phyloP scores from a whole-genome alignment of 2,113 vertebrate species.

The Bambusicola thoracicus region DNA sequence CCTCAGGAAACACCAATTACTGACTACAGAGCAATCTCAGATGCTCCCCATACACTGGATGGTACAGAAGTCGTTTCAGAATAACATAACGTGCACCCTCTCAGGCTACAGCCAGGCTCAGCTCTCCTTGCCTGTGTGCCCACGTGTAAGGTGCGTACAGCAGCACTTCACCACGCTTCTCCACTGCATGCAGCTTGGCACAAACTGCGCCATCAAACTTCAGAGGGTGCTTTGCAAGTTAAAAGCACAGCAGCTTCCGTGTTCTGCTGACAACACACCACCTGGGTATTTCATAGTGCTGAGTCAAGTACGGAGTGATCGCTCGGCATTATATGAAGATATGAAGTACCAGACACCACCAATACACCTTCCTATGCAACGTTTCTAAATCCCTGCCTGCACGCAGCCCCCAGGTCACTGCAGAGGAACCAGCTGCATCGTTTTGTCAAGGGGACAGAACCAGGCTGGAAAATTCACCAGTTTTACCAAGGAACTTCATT shows the following conservation, averaged over 20 bases:
- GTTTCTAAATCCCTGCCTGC: not conserved
- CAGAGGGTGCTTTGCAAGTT: not conserved
- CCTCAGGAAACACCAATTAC: not conserved
- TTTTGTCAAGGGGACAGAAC: not conserved
- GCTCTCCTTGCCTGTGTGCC: not conserved
- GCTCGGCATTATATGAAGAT: not conserved
- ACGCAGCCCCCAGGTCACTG: not conserved
- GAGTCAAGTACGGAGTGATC: not conserved
- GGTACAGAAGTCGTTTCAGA: not conserved
- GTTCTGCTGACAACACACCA: not conserved
- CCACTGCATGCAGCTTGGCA: not conserved
- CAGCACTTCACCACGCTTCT: not conserved
- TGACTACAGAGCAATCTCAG: not conserved
- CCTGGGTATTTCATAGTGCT: not conserved
- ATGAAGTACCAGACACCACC: not conserved
- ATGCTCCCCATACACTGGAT: not conserved
- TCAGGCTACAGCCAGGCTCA: not conserved
- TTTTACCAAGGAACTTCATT: not conserved
- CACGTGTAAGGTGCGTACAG: accelerated
- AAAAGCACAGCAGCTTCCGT: not conserved
- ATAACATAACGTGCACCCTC: not conserved
- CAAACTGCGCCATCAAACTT: not conserved
- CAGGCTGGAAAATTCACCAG: not conserved
- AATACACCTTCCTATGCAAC: not conserved
- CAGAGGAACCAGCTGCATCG: not conserved